Conservation (phyloP, 2,797 vertebrate genomes). For the Pangasius larnaudii region DNA sequence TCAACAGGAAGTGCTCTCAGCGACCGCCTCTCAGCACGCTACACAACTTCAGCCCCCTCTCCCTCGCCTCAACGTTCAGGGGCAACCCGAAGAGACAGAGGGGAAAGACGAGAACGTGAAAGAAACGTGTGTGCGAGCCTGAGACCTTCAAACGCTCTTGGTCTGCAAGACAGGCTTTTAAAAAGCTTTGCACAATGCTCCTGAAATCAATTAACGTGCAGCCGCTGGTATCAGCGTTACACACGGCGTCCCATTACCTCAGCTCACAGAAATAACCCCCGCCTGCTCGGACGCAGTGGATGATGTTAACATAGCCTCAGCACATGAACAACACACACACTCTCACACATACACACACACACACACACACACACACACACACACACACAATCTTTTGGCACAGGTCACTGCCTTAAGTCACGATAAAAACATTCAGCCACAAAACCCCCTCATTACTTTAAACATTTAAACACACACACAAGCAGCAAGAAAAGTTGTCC, state of each 20-base stretch:
- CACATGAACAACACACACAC: slow-evolving; percentile 19
- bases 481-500: slow-evolving; percentile 36
- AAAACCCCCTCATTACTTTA: background rate
- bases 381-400: slow-evolving; percentile 16
- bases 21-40: slow-evolving; percentile 51
- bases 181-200: slow-evolving; percentile 52
- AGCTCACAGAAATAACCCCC: slow-evolving; percentile 54
- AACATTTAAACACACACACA: slow-evolving; percentile 3
- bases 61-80: slow-evolving; percentile 26
- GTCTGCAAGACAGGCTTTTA: slow-evolving; percentile 45
- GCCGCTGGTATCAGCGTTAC: slow-evolving; percentile 55
- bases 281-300: slow-evolving; percentile 6
- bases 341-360: too few species aligned
- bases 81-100: slow-evolving; percentile 17
- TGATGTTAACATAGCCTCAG: slow-evolving; percentile 7
- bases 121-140: slow-evolving; percentile 24
- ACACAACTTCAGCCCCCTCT: slow-evolving; percentile 40
- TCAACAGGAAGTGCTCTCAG: slow-evolving; percentile 78
- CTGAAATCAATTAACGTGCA: slow-evolving; percentile 62
- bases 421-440: slow-evolving; percentile 38
- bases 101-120: background rate
- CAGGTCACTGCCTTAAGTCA: slow-evolving; percentile 45
- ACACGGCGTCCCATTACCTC: slow-evolving; percentile 51
- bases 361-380: slow-evolving; percentile 27
- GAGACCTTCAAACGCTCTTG: slow-evolving; percentile 55